These are phyloP conservation scores for Corythaixoides concolor DNA, from an alignment of 2,113 vertebrate genomes.

Conservation along the genomic window DNA sequence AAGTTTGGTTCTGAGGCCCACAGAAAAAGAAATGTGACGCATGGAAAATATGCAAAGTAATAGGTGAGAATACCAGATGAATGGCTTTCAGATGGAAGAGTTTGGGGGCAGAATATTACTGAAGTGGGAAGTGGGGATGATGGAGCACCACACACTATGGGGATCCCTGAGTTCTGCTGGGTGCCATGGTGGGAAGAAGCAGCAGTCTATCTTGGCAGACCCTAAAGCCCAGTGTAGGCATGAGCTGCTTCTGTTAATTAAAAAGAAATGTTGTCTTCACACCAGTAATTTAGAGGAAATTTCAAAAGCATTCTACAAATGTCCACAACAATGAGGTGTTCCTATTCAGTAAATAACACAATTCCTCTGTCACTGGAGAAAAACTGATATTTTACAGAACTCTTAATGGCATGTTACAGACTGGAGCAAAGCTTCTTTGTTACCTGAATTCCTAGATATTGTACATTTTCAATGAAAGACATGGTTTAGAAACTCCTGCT, in stretches of 20 bases:
- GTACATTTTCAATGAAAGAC: not conserved
- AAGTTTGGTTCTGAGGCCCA: accelerated
- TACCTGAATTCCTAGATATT: not conserved
- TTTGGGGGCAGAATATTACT: not conserved
- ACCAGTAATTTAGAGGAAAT: not conserved
- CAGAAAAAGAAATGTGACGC: not conserved
- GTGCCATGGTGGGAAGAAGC: not conserved
- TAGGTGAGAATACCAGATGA: not conserved
- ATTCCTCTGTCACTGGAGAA: not conserved
- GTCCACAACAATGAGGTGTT: not conserved
- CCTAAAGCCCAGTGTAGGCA: not conserved
- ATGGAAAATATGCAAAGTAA: not conserved
- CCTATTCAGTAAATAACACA: not conserved
- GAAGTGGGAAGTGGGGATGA: not conserved
- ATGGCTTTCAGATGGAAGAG: not conserved
- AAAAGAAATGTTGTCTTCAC: not conserved
- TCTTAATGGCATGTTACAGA: not conserved
- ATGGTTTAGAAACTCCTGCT: not conserved
- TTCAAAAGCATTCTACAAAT: not conserved
- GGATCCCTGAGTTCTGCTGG: not conserved
- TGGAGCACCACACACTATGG: not conserved
- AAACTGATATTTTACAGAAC: not conserved
- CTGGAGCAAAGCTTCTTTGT: not conserved
- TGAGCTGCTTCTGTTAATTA: not conserved
- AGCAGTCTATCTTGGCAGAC: not conserved